Evolutionary conservation across 2,797 vertebrate species (phyloP).

Genomic region (Microhierax caerulescens): DNA sequence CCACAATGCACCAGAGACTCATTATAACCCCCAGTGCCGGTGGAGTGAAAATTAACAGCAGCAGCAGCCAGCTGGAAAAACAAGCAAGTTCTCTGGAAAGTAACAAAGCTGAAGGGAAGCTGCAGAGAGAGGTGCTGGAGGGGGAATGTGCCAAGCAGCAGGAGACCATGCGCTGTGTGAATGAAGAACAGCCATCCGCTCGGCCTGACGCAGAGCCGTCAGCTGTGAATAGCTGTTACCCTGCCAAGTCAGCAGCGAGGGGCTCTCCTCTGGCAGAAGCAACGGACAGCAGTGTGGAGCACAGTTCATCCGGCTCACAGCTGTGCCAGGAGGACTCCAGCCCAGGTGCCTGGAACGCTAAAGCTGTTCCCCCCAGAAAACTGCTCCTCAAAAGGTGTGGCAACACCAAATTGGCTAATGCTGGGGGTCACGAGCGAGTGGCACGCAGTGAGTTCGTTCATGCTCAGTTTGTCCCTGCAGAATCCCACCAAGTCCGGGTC

Average conservation of each 20-base stretch:
- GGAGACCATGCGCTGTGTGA: neutral
- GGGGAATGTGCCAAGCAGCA: slow-evolving; percentile 23
- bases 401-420: slow-evolving; percentile 3
- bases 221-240: slow-evolving; percentile 31
- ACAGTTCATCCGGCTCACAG: neutral
- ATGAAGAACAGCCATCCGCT: slow-evolving; percentile 54
- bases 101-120: neutral
- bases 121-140: neutral
- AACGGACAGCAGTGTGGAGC: neutral
- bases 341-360: neutral
- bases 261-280: slow-evolving; percentile 45
- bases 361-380: slow-evolving; percentile 8
- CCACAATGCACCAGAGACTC: slow-evolving; percentile 19
- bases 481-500: slow-evolving; percentile 79
- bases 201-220: neutral
- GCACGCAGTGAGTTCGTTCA: slow-evolving; percentile 77
- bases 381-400: slow-evolving; percentile 42
- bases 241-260: slow-evolving; percentile 16
- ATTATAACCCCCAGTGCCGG: slow-evolving; percentile 27
- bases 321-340: slow-evolving; percentile 31
- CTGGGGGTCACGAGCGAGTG: slow-evolving; percentile 45
- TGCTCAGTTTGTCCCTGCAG: slow-evolving; percentile 80
- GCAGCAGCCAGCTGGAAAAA: slow-evolving; percentile 37
- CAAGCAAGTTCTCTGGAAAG: neutral
- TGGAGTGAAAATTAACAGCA: slow-evolving; percentile 52